Percentiles rank a stretch among this genome's conserved stretches.
Conservation (phyloP, 1,140 invertebrate genomes). For the Orius laevigatus region DNA sequence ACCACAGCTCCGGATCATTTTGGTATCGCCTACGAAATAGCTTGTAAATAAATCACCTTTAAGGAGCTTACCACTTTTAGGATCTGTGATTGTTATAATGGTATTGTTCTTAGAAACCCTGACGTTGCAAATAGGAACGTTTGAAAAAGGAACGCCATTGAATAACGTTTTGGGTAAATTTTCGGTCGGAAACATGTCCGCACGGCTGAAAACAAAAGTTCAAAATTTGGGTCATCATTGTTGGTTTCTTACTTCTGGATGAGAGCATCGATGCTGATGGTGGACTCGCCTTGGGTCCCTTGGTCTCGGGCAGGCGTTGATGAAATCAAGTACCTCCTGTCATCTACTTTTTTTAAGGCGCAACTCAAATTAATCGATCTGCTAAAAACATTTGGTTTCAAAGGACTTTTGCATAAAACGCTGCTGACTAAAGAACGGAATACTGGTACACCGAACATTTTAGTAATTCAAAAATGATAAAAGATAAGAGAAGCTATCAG, state of each 20-base stretch:
- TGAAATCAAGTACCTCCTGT: too few species aligned
- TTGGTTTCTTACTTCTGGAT: conserved; percentile 10
- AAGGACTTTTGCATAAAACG: too few species aligned
- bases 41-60: neutral
- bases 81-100: conserved; percentile 54
- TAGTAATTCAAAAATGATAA: too few species aligned
- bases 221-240: conserved; percentile 9
- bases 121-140: conserved; percentile 68
- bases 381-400: too few species aligned
- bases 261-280: conserved; percentile 36
- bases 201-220: conserved; percentile 35
- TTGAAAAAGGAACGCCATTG: conserved; percentile 56
- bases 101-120: conserved; percentile 75
- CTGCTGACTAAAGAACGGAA: too few species aligned
- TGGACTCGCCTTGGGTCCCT: conserved; percentile 48
- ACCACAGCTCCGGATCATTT: conserved; percentile 54
- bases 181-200: conserved; percentile 53
- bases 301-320: conserved; percentile 31
- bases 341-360: too few species aligned
- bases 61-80: conserved; percentile 24
- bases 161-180: conserved; percentile 56
- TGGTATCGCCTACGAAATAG: conserved; percentile 32
- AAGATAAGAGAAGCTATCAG: too few species aligned
- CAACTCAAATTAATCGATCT: too few species aligned
- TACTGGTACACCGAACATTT: too few species aligned